Evolutionary conservation across 2,888 invertebrate species (phyloP).

Genomic region (Dorcus hopei): DNA sequence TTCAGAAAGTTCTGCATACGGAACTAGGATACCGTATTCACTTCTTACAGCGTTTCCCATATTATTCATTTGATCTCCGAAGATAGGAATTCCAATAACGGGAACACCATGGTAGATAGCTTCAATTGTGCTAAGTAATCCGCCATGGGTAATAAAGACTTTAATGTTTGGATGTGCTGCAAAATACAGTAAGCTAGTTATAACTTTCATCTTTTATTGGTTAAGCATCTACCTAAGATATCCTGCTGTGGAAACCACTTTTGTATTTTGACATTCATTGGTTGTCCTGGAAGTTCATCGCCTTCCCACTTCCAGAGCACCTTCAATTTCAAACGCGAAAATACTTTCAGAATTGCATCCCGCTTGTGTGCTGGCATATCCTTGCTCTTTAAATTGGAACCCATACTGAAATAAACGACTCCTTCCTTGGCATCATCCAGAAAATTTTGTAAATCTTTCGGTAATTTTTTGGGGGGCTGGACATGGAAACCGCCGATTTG

Average conservation of each 20-base stretch:
- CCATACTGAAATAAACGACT: constrained; percentile 59
- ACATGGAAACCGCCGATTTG: constrained; percentile 58
- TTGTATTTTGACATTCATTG: constrained; percentile 45
- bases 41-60: constrained; percentile 15
- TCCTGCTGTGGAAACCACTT: constrained; percentile 50
- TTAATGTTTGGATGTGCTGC: constrained; percentile 28
- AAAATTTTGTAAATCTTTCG: constrained; percentile 51
- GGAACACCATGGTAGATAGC: constrained; percentile 26
- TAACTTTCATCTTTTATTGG: background rate
- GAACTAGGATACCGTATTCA: constrained; percentile 23
- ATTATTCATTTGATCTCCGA: constrained; percentile 26
- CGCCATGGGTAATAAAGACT: constrained; percentile 30
- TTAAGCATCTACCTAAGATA: constrained; percentile 21
- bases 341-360: constrained; percentile 55
- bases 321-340: constrained; percentile 55
- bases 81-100: constrained; percentile 25
- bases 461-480: constrained; percentile 28
- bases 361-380: constrained; percentile 54
- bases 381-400: constrained; percentile 57
- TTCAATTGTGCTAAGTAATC: constrained; percentile 27
- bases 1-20: constrained; percentile 19
- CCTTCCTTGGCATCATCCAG: constrained; percentile 55
- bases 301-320: constrained; percentile 56
- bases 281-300: constrained; percentile 39
- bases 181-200: too few species aligned